Base-by-base conservation (phyloP, 92 coral and sea anemone species). In the Actinostola sp. region DNA sequence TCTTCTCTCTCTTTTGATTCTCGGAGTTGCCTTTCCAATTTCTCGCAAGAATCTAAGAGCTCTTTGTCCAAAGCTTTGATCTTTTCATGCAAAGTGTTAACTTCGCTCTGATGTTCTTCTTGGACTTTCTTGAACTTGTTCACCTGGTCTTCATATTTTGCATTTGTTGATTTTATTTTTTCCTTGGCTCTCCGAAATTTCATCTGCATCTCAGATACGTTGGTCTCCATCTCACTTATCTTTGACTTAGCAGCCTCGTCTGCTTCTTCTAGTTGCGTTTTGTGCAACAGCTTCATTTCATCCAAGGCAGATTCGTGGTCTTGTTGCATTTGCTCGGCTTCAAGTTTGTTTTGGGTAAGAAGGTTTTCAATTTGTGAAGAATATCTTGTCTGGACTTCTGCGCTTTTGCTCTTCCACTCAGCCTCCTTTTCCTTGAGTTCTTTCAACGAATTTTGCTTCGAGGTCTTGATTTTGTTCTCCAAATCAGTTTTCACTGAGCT, bases 141-240 rank as follows among this genome's bases (percentile, higher is more conserved):
- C 25, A 55, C 48, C 60, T 87, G 93, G 34, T 90, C 85, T 39
- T 87, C 90, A 25, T 80, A 75, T 33, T 48, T 74, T 11, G 77
- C 57, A 38, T 60, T 80, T 49, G 66, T 73, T 54, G 58, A 71
- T 71, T 84, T 90, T 17, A 88, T 79, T 43, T 72, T 90, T 61
- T 90, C 97, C 42, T 90, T 90, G n/a, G 87, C 89, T 45, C 80
- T 83, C 50, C 84, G 83, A 8, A 90, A 65, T 65, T 90, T 90
- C 33, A 17, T 46, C 24, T 81, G 92, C 70, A 90, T 75, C 46
- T 88, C 97, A 8, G 77, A 52, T 1, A 77, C 17, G 28, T 51
- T 87, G 27, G 59, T 75, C 28, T 90, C 85, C 41, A 77, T 30
- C 31, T 87, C 89, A 66, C 61, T 50, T 24, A 67, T 26, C 55